Percentiles rank a stretch among this genome's conserved stretches.
Evolutionary conservation across 2,888 invertebrate genomes (phyloP).

Genomic region (Omphaloscelis lunosa): DNA sequence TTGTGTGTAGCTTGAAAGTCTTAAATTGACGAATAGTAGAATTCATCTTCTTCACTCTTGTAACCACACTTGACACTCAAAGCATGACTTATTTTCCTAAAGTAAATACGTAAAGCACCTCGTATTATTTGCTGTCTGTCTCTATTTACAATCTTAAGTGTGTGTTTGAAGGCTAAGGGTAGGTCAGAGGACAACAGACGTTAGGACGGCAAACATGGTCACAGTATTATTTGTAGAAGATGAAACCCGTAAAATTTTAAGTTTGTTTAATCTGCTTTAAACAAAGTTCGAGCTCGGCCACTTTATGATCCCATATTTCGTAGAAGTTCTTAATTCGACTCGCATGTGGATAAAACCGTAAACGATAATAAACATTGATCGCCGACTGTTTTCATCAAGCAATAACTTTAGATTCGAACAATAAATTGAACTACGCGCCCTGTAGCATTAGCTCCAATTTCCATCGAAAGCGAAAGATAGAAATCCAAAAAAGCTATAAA

Average conservation of each 20-base stretch:
- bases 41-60: background rate
- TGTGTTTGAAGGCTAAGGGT: background rate
- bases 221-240: background rate
- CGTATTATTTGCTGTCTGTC: conserved; percentile 42
- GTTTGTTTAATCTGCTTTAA: background rate
- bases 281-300: background rate
- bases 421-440: conserved; percentile 39
- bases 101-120: conserved; percentile 37
- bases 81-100: conserved; percentile 32
- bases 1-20: background rate
- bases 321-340: background rate
- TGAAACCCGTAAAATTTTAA: background rate
- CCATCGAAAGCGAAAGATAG: conserved; percentile 59
- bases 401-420: conserved; percentile 32
- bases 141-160: conserved; percentile 38
- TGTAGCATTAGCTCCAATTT: conserved; percentile 57
- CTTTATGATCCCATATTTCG: background rate
- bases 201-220: no score
- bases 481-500: conserved; percentile 63
- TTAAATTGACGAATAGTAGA: background rate
- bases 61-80: conserved; percentile 11
- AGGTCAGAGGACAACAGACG: conserved; percentile 18
- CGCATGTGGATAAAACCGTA: background rate
- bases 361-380: conserved; percentile 19
- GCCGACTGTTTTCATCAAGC: background rate